Percentiles rank a stretch among this genome's conserved stretches.
These are phyloP conservation scores for Lathronympha strigana DNA, from an alignment of 2,888 invertebrate genomes.

Conservation along the genomic window DNA sequence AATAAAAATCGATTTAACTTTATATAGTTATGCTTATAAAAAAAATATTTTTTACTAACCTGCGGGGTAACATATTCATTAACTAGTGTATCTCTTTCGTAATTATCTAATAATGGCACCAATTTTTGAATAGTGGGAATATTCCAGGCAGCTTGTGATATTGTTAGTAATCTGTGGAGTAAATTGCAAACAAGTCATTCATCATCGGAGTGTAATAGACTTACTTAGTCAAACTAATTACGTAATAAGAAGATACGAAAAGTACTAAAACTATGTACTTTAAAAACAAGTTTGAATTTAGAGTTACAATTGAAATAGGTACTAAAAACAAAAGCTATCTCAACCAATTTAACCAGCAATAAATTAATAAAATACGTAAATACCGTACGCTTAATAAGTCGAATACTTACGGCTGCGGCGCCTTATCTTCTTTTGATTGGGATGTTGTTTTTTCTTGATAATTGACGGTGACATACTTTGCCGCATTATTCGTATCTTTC, in stretches of 20 bases:
- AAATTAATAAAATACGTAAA: neutral
- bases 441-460: conserved; percentile 90
- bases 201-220: conserved; percentile 25
- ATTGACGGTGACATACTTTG: conserved; percentile 87
- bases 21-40: too few species aligned
- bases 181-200: conserved; percentile 44
- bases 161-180: conserved; percentile 86
- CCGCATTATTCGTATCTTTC: conserved; percentile 90
- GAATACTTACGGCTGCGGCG: conserved; percentile 89
- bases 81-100: conserved; percentile 88
- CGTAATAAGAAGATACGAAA: conserved; percentile 8
- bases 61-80: conserved; percentile 90
- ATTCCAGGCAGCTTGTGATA: conserved; percentile 85
- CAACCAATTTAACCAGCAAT: neutral
- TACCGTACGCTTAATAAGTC: neutral
- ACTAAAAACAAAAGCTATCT: neutral
- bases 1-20: too few species aligned
- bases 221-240: conserved; percentile 10
- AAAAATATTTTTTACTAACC: conserved; percentile 53
- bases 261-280: neutral
- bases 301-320: too few species aligned
- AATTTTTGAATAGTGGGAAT: conserved; percentile 90
- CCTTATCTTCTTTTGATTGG: conserved; percentile 87
- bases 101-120: conserved; percentile 92
- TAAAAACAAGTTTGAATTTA: too few species aligned